A percentile compares a stretch with the other conserved stretches of the same genome.
Evolutionary conservation across 23 tunicate species (phyloP).

Genomic region (Trididemnum nubilum): DNA sequence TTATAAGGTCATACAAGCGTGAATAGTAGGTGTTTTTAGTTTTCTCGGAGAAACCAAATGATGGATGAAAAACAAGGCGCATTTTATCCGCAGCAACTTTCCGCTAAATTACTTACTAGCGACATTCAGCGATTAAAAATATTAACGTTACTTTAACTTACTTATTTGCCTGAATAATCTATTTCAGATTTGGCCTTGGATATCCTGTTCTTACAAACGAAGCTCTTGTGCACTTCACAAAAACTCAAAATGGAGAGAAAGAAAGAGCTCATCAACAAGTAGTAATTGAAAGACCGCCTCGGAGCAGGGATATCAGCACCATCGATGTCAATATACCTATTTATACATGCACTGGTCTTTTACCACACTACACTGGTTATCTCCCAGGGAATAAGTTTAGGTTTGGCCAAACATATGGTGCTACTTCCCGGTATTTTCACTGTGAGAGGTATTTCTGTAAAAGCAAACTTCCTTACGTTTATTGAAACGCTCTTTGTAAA

Average conservation of each 20-base stretch:
- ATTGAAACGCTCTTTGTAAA: no score
- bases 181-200: conserved; percentile 78
- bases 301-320: not conserved
- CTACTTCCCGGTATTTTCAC: conserved; percentile 80
- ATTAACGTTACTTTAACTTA: not conserved
- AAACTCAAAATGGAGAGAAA: conserved; percentile 39
- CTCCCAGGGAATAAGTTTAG: conserved; percentile 93
- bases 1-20: no score
- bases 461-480: not conserved
- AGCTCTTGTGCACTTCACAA: conserved; percentile 66
- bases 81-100: no score
- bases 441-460: not conserved
- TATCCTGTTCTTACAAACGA: conserved; percentile 76
- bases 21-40: no score
- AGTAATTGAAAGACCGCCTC: not conserved
- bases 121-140: not conserved
- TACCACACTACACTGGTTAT: conserved; percentile 93
- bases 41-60: no score
- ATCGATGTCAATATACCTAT: conserved; percentile 28
- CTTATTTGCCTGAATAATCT: no score
- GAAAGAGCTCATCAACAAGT: conserved; percentile 15
- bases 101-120: not conserved
- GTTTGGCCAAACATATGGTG: conserved; percentile 78
- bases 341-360: conserved; percentile 66
- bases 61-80: no score